Base-by-base conservation (phyloP, 2,113 vertebrate species). In the Oreotrochilus melanogaster region DNA sequence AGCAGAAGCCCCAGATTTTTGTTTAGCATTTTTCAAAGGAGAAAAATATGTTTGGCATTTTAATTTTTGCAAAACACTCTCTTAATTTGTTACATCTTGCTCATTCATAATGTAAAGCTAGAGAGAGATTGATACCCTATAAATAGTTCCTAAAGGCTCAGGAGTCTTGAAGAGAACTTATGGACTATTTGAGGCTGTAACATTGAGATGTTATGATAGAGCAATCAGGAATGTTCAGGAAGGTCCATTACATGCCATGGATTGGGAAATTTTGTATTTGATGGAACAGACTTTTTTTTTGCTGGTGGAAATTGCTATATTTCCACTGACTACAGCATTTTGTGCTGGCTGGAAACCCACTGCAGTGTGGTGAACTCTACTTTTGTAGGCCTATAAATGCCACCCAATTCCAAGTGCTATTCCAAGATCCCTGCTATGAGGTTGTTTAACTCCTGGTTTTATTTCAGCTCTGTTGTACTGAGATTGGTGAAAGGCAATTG, bases 1-100 rank as follows among this genome's bases (percentile, higher is more conserved):
- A 86, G 86, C 89, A 96, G 93, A 83, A 96, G 92, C 90, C 88
- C 53, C 93, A 94, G 92, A 93, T 86, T 94, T 88, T 93, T 96
- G 64, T 92, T 96, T 86, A 92, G 86, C 69, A 39, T 93, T 92
- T 92, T 93, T 84, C 65, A 86, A 71, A 88, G 81, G 42, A 28
- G 81, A 66, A 72, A 93, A 95, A 78, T 91, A 90, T 89, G 88
- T 88, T 96, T 96, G 92, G 93, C 92, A 96, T 96, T 96, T 95
- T 90, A 90, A 93, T 97, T 94, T 88, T 62, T 92, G 78, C 89
- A 60, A 94, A 93, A 71, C 75, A 12, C 62, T 80, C 82, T 88
- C n/a, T 88, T 88, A 94, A 89, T 96, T 97, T 92, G 61, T 94
- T 92, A 10, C 82, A 35, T 93, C 85, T 88, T 67, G 64, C 89